Evolutionary conservation across 1,140 invertebrate genomes (phyloP), one percentile per base, ranked within the genome.

Genomic region (Papilio dardanus): DNA sequence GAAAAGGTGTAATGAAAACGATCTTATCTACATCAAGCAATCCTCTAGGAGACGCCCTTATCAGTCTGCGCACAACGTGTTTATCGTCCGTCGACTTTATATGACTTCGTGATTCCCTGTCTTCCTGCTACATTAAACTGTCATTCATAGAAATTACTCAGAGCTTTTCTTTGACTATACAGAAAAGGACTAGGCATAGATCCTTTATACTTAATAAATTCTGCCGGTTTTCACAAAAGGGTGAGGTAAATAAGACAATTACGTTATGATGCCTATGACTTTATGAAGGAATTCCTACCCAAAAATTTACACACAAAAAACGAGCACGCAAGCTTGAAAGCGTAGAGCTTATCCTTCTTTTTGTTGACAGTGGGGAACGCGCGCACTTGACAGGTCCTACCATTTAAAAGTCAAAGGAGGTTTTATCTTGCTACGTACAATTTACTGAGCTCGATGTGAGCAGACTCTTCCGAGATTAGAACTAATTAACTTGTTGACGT

Each of bases 101-200:
- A 37, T 69, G 35, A 40, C 35, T 69, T 37, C 35, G 67, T 37
- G 40, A 69, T 69, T 69, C 12, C 19, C 35, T 69, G 16, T 69
- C 2, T 40, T 40, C 35, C 67, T 35, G 33, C 35, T 12, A 69
- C 67, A 42, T 69, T 69, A 28, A 69, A 69, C 67, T 69, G 67
- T 69, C 67, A 69, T 69, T 69, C 67, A 69, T 69, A 69, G 67
- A 68, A 68, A 68, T 68, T 68, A 37, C 66, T 33, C 66, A 33
- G 30, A 66, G 35, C 10, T 8, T 37, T 12, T 37, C 35, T 37
- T 37, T 37, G 10, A 37, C 3, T 37, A 37, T 14, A 37, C 8
- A 37, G 10, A 37, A 37, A 37, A 2, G 35, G 35, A 37, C 35
- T 14, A 37, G 8, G 35, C 35, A 14, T 12, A 37, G 14, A 0